These are phyloP conservation scores for Aromia moschata DNA, from an alignment of 2,888 invertebrate genomes.

Conservation along the genomic window DNA sequence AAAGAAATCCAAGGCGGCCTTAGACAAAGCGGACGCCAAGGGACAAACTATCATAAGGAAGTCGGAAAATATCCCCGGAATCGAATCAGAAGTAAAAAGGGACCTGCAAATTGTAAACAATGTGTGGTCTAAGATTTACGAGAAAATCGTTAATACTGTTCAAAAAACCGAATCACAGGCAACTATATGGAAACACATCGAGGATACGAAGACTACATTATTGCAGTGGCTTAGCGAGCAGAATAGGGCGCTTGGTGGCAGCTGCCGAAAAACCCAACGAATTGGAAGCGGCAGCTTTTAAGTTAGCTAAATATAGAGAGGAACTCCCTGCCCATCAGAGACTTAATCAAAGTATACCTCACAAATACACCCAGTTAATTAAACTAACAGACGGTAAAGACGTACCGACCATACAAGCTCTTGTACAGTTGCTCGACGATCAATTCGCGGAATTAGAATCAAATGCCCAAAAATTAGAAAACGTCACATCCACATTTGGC, in stretches of 20 bases:
- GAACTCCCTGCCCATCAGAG: constrained; percentile 83
- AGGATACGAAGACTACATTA: constrained; percentile 84
- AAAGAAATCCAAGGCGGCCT: constrained; percentile 76
- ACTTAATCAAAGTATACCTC: constrained; percentile 78
- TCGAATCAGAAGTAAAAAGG: constrained; percentile 69
- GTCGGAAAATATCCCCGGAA: constrained; percentile 73
- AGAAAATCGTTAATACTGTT: constrained; percentile 75
- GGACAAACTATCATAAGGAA: constrained; percentile 77
- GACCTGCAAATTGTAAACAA: constrained; percentile 72
- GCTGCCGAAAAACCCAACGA: constrained; percentile 82
- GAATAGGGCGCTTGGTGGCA: constrained; percentile 76
- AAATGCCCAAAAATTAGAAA: constrained; percentile 78
- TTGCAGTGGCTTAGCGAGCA: constrained; percentile 86
- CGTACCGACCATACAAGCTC: constrained; percentile 73
- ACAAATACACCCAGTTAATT: constrained; percentile 82
- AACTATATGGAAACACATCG: constrained; percentile 93
- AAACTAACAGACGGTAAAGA: constrained; percentile 78
- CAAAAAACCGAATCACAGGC: constrained; percentile 88
- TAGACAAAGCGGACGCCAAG: constrained; percentile 83
- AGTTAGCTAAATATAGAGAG: constrained; percentile 83
- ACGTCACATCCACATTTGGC: constrained; percentile 76
- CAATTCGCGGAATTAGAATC: constrained; percentile 80
- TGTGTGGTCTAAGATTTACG: constrained; percentile 77
- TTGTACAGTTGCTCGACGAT: constrained; percentile 74
- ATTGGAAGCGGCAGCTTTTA: constrained; percentile 80